Evolutionary conservation across 2,888 invertebrate species (phyloP).

Genomic region (Pachydiplax longipennis): DNA sequence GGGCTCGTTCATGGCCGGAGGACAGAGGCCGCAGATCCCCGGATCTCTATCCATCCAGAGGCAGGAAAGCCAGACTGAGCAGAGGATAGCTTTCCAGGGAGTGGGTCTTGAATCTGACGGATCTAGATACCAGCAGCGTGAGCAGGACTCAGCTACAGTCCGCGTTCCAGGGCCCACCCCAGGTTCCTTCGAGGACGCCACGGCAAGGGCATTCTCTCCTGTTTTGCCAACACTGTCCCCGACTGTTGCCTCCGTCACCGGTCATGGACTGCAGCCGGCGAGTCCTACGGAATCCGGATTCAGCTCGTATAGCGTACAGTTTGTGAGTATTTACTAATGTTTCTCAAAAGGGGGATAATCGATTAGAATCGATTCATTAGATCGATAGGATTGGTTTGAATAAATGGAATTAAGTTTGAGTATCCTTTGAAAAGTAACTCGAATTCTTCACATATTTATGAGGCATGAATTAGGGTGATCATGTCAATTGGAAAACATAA

Average conservation of each 20-base stretch:
- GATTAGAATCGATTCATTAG: too few relatives aligned
- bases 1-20: background rate
- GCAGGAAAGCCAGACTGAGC: conserved; percentile 3
- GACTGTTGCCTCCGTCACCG: background rate
- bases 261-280: background rate
- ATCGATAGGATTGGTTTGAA: too few relatives aligned
- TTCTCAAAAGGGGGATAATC: too few relatives aligned
- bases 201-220: background rate
- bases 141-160: background rate
- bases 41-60: conserved; percentile 24
- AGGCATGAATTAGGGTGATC: too few relatives aligned
- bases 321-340: background rate
- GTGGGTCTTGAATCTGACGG: background rate
- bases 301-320: conserved; percentile 23
- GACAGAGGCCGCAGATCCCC: background rate
- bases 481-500: too few relatives aligned
- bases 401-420: too few relatives aligned
- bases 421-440: too few relatives aligned
- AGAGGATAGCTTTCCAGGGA: conserved; percentile 28
- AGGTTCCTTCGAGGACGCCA: background rate
- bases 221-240: background rate
- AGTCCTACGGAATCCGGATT: conserved; percentile 2
- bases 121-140: background rate
- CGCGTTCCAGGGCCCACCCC: background rate
- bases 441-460: too few relatives aligned